Evolutionary conservation across 2,797 vertebrate species (phyloP).

Genomic region (Scomberomorus guttatus): DNA sequence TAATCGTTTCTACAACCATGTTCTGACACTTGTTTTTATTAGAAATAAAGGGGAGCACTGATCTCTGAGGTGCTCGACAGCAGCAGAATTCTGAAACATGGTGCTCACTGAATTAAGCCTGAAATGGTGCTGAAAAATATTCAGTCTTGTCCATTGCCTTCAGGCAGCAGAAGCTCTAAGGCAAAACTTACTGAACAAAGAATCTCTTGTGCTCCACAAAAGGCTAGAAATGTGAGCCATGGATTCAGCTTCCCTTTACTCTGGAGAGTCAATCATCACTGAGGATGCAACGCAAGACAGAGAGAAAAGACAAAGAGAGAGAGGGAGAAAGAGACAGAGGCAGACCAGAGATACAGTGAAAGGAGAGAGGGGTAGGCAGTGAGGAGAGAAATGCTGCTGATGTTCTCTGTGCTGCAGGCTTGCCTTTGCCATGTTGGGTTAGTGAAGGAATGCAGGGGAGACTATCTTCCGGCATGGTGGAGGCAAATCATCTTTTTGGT

Average conservation of each 20-base stretch:
- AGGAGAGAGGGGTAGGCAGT: constrained; percentile 28
- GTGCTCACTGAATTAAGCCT: constrained; percentile 78
- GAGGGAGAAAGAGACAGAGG: constrained; percentile 28
- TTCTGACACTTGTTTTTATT: constrained; percentile 48
- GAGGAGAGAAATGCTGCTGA: constrained; percentile 55
- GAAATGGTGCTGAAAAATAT: constrained; percentile 82
- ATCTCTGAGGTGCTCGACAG: constrained; percentile 44
- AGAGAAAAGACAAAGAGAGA: constrained; percentile 43
- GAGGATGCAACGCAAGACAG: constrained; percentile 74
- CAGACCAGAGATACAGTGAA: constrained; percentile 45
- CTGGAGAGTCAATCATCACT: constrained; percentile 84
- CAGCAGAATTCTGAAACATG: constrained; percentile 62
- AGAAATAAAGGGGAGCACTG: constrained; percentile 45
- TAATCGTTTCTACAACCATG: constrained; percentile 22
- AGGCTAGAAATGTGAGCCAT: constrained; percentile 82
- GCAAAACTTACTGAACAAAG: constrained; percentile 84
- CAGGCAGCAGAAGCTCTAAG: constrained; percentile 74
- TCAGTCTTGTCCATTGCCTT: constrained; percentile 75
- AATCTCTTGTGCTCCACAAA: constrained; percentile 82
- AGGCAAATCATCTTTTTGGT: constrained; percentile 72
- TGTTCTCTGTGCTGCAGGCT: constrained; percentile 67
- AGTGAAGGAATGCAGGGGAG: constrained; percentile 62
- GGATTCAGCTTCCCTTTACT: constrained; percentile 80
- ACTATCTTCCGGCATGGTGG: constrained; percentile 52
- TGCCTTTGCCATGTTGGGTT: constrained; percentile 62